Base-by-base conservation (phyloP, 2,113 vertebrate genomes). In the Amphiprion ocellaris region DNA sequence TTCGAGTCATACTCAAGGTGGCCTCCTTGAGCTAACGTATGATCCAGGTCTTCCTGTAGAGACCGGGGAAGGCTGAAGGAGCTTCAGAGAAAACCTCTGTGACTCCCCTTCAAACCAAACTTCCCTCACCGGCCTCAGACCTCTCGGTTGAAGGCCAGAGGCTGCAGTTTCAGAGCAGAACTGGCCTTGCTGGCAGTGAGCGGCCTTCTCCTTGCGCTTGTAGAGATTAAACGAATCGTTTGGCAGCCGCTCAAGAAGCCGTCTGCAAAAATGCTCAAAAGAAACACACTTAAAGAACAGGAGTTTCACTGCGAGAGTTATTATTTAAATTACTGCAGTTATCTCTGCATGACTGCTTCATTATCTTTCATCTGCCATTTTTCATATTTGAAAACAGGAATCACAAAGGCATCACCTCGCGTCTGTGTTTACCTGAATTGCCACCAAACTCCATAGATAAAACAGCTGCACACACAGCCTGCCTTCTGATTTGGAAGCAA, bases 181-280 rank as follows among this genome's bases (percentile, higher is more conserved):
- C 79, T 76, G 77, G 68, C 74, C 47, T 81, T 77, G 58, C 79
- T 24, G 61, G 19, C 33, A 37, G 62, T 52, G 81, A 28, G 59
- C 52, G 81, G 60, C 92, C 92, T 91, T 92, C 90, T 83, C 79
- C 82, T 90, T 86, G 83, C 71, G 62, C 67, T 66, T 0, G 14
- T 1, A 2, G 46, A 83, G 70, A 85, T 77, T 67, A 84, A 77
- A 79, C 14, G 24, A 77, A 79, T 69, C 19, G 5, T 12, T 15
- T 86, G 85, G 83, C 49, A 61, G 58, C 54, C 47, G 64, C 59
- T 83, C 85, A 81, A 73, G 56, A 74, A 44, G 14, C 41, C 41
- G 14, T 12, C 41, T 44, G 41, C 11, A 15, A 15, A 44, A 15
- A 37, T 7, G 8, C 8, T 15, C 41, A 44, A 44, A 44, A 44